Conservation (phyloP, 2,113 vertebrate species). For the Cepphus grylle region DNA sequence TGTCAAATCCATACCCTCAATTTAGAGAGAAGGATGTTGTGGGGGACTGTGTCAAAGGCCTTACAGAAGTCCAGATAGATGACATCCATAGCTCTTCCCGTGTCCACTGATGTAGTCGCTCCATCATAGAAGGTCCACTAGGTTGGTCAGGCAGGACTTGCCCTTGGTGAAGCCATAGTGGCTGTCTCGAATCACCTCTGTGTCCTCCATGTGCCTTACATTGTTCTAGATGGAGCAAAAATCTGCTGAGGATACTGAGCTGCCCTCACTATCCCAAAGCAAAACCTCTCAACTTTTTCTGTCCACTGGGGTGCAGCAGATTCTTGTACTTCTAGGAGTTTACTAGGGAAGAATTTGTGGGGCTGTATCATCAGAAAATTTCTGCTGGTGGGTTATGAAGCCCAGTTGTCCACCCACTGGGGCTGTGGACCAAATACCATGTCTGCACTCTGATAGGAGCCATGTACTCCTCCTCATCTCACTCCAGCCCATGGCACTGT, state of each 20-base stretch:
- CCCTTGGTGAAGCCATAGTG: background rate
- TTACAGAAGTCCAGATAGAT: background rate
- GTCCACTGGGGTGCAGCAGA: fast-evolving
- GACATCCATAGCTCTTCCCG: background rate
- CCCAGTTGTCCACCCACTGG: background rate
- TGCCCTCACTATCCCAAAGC: background rate
- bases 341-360: background rate
- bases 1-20: background rate
- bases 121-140: background rate
- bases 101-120: background rate
- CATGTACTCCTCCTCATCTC: background rate
- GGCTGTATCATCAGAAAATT: background rate
- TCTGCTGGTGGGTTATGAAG: background rate
- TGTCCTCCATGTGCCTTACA: background rate
- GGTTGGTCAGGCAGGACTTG: background rate
- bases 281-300: background rate
- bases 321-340: background rate
- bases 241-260: background rate
- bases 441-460: background rate
- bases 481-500: background rate
- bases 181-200: background rate
- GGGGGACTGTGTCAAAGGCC: background rate
- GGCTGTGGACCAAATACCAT: background rate
- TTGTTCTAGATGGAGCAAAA: background rate
- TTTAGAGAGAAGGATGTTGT: background rate